Percentiles rank a stretch among this genome's conserved stretches.
Evolutionary conservation across 1,140 invertebrate species (phyloP).

Genomic region (Rhopalosiphum padi): DNA sequence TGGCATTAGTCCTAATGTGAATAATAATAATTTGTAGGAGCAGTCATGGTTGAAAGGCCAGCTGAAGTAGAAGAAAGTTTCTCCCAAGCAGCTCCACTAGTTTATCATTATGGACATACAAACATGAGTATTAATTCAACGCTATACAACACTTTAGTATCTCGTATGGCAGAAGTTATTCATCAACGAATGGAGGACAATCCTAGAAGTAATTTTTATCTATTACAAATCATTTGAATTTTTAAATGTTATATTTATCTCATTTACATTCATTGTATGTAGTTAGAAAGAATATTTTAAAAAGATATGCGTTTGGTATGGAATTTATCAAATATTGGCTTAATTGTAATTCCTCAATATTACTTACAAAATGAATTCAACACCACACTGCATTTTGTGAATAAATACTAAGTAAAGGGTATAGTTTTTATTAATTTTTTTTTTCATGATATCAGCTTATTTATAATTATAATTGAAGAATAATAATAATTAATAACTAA

Average conservation of each 20-base stretch:
- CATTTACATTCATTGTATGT: not conserved
- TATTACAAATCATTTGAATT: not conserved
- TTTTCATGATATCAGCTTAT: too few relatives aligned
- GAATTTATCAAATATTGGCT: not conserved
- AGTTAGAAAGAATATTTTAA: not conserved
- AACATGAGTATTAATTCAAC: conserved; percentile 78
- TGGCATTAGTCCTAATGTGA: not conserved
- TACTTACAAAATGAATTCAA: not conserved
- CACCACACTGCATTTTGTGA: not conserved
- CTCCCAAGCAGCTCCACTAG: conserved; percentile 86
- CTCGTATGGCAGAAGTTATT: conserved; percentile 85
- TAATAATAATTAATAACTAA: too few relatives aligned
- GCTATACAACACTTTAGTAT: conserved; percentile 86
- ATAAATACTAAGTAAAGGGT: not conserved
- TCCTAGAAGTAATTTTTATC: conserved; percentile 66
- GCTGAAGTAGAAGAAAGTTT: conserved; percentile 93
- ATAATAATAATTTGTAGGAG: conserved; percentile 67
- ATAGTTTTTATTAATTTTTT: too few relatives aligned
- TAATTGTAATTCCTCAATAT: not conserved
- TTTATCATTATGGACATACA: conserved; percentile 94
- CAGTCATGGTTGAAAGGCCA: conserved; percentile 87
- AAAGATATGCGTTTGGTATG: not conserved
- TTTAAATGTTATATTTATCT: not conserved
- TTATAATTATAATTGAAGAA: too few relatives aligned
- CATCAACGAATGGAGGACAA: conserved; percentile 84